These are phyloP conservation scores for Leuciscus waleckii DNA, from an alignment of 2,797 vertebrate genomes.

Conservation along the genomic window DNA sequence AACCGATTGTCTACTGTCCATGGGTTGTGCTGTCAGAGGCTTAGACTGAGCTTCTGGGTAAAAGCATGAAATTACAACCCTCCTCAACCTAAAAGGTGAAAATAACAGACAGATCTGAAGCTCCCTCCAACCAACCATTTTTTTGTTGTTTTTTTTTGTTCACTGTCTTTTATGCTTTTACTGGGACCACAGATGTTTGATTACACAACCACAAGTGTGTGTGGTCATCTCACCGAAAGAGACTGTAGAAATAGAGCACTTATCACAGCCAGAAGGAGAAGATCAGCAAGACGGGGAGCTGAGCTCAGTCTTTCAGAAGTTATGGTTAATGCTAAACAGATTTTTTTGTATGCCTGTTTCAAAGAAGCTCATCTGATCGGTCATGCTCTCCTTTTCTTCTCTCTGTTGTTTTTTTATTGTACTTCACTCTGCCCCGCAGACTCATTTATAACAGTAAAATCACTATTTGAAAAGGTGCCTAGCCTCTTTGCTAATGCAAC, in stretches of 20 bases:
- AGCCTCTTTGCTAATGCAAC: constrained; percentile 16
- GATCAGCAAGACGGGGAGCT: background rate
- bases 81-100: constrained; percentile 26
- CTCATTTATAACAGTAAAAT: constrained; percentile 30
- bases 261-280: constrained; percentile 28
- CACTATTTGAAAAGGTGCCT: constrained; percentile 36
- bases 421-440: constrained; percentile 17
- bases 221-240: constrained; percentile 38
- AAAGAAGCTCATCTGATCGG: constrained; percentile 2
- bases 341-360: background rate
- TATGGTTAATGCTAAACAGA: constrained; percentile 7
- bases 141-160: background rate
- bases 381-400: constrained; percentile 27
- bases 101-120: constrained; percentile 32
- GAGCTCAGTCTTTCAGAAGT: background rate
- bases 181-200: constrained; percentile 48
- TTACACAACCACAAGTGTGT: constrained; percentile 46
- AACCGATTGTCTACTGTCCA: background rate
- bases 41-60: background rate
- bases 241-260: constrained; percentile 11
- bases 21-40: background rate
- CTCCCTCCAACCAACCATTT: constrained; percentile 1
- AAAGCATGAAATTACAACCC: constrained; percentile 27
- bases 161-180: constrained; percentile 12
- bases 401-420: constrained; percentile 19